Percentiles rank a stretch among this genome's conserved stretches.
Evolutionary conservation across 2,113 vertebrate genomes (phyloP).

Genomic region (Syngnathus scovelli): DNA sequence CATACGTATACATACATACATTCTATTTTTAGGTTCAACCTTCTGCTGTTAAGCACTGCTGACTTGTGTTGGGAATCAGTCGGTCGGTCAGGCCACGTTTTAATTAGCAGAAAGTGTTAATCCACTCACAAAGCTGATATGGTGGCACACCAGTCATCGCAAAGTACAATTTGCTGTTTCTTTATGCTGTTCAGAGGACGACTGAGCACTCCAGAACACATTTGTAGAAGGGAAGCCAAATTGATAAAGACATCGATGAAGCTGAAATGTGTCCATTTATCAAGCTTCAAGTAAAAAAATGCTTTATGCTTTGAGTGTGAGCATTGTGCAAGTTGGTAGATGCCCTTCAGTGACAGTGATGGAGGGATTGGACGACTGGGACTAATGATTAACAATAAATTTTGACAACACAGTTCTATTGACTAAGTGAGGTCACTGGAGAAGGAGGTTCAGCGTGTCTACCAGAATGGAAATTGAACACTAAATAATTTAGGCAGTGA

Average conservation of each 20-base stretch:
- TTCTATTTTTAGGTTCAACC: slow-evolving; percentile 10
- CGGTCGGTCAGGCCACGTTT: not conserved
- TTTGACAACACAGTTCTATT: slow-evolving; percentile 8
- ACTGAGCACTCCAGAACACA: slow-evolving; percentile 6
- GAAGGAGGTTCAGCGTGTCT: not conserved
- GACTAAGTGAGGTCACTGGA: slow-evolving; percentile 9
- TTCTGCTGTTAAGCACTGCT: not conserved
- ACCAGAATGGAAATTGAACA: not conserved
- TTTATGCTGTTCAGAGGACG: not conserved
- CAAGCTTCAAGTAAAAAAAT: slow-evolving; percentile 17
- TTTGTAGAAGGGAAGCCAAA: not conserved
- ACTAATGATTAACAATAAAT: slow-evolving; percentile 20
- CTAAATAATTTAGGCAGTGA: not conserved
- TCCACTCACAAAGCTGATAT: slow-evolving; percentile 6
- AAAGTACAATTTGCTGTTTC: not conserved
- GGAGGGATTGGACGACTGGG: slow-evolving; percentile 17
- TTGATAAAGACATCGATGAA: not conserved
- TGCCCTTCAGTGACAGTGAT: slow-evolving; percentile 21
- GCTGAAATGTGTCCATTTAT: slow-evolving; percentile 25
- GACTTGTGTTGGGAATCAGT: slow-evolving; percentile 14
- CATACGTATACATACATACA: too few relatives aligned
- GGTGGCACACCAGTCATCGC: slow-evolving; percentile 6
- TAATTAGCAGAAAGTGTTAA: slow-evolving; percentile 17
- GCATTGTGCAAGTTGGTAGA: not conserved
- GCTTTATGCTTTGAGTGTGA: slow-evolving; percentile 15